Conservation (phyloP, 2,113 vertebrate species). For the Centropus unirufus region DNA sequence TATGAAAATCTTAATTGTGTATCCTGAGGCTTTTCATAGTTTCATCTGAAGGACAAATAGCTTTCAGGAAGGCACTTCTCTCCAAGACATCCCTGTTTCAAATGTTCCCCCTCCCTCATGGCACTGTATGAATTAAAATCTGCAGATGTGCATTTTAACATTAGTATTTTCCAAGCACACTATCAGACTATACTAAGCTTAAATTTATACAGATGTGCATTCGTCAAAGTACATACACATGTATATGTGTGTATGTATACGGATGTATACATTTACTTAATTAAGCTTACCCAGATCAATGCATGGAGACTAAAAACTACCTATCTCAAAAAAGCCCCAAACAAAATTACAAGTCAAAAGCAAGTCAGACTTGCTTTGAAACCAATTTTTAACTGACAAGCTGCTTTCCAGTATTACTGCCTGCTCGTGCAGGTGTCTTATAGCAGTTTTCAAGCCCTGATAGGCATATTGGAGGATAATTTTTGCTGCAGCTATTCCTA, state of each 20-base stretch:
- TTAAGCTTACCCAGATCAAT: neutral
- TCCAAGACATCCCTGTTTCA: neutral
- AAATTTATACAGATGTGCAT: neutral
- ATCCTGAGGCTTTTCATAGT: neutral
- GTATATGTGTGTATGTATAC: neutral
- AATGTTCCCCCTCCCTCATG: accelerated
- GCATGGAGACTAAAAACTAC: neutral
- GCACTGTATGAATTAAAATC: neutral
- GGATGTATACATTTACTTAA: neutral
- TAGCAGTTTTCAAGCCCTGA: neutral
- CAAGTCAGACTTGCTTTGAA: neutral
- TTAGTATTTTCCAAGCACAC: neutral
- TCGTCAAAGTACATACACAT: neutral
- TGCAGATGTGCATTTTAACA: neutral
- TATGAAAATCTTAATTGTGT: accelerated
- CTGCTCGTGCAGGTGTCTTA: neutral
- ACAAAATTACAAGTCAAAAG: neutral
- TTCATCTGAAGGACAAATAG: neutral
- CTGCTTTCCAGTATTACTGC: neutral
- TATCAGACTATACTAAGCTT: neutral
- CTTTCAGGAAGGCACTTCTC: neutral
- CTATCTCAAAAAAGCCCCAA: neutral
- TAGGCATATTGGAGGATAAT: neutral
- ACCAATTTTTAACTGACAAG: neutral
- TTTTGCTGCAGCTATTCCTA: neutral